Percentiles rank a stretch among this genome's conserved stretches.
Evolutionary conservation across 2,113 vertebrate species (phyloP).

Genomic region (Neotoma lepida): DNA sequence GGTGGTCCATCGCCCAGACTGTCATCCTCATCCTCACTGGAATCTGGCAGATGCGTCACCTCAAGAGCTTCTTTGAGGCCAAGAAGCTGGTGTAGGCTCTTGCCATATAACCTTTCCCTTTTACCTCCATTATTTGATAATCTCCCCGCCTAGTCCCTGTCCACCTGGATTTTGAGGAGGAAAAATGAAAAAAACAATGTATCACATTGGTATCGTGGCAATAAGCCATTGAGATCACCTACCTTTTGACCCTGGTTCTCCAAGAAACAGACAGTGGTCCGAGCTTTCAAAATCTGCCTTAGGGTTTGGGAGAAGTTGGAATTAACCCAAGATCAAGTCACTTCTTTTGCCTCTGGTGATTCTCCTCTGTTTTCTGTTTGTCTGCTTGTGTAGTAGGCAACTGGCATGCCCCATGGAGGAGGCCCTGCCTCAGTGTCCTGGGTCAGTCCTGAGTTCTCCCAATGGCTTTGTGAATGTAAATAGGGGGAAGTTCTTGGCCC

Average conservation of each 20-base stretch:
- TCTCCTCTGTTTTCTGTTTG: background rate
- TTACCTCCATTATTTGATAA: constrained; percentile 43
- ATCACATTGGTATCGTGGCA: constrained; percentile 30
- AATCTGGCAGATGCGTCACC: constrained; percentile 97
- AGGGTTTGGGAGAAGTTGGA: constrained; percentile 8
- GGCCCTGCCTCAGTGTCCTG: background rate
- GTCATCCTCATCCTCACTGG: constrained; percentile 95
- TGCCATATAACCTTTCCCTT: background rate
- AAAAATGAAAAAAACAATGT: background rate
- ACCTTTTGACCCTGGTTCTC: constrained; percentile 28
- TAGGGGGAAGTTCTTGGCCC: constrained; percentile 54
- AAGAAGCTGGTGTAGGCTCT: constrained; percentile 93
- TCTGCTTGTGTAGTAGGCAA: background rate
- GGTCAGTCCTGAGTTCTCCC: constrained; percentile 36
- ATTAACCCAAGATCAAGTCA: constrained; percentile 16
- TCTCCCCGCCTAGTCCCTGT: background rate
- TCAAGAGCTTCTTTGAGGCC: constrained; percentile 98
- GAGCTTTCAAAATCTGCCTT: constrained; percentile 20
- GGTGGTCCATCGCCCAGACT: constrained; percentile 98
- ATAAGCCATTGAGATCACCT: constrained; percentile 35
- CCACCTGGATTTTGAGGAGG: constrained; percentile 43
- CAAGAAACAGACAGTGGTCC: constrained; percentile 49
- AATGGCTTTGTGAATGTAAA: constrained; percentile 71
- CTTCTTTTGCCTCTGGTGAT: constrained; percentile 29
- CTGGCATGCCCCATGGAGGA: background rate